phyloP scores from a whole-genome alignment of 2,797 vertebrate species.

The Muscicapa comitata region DNA sequence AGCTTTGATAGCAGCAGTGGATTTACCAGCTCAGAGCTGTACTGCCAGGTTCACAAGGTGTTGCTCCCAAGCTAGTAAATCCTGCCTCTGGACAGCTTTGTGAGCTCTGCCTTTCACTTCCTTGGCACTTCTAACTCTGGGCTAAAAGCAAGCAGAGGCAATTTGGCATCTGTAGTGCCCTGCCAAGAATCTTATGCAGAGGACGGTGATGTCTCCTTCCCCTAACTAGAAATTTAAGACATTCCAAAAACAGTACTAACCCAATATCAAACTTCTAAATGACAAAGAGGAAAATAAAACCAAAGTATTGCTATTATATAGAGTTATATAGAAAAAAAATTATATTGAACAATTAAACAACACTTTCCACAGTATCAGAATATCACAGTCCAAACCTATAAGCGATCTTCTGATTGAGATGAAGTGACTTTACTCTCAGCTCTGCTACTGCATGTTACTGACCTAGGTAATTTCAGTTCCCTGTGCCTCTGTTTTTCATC shows the following conservation, averaged over 20 bases:
- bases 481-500: background rate
- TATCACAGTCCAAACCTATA: background rate
- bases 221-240: background rate
- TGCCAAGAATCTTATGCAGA: background rate
- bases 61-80: background rate
- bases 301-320: background rate
- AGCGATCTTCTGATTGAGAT: background rate
- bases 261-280: background rate
- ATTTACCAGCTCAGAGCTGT: background rate
- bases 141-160: background rate
- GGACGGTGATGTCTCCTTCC: background rate
- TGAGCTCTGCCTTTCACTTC: background rate
- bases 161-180: background rate
- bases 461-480: background rate
- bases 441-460: background rate
- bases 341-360: background rate
- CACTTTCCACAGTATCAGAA: background rate
- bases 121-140: background rate
- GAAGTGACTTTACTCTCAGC: background rate
- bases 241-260: background rate
- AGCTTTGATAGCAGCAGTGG: background rate
- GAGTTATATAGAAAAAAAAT: background rate
- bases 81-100: background rate
- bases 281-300: background rate
- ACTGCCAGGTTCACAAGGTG: background rate